Conservation (phyloP, 2,888 invertebrate genomes). For the Troides oblongomaculatus region DNA sequence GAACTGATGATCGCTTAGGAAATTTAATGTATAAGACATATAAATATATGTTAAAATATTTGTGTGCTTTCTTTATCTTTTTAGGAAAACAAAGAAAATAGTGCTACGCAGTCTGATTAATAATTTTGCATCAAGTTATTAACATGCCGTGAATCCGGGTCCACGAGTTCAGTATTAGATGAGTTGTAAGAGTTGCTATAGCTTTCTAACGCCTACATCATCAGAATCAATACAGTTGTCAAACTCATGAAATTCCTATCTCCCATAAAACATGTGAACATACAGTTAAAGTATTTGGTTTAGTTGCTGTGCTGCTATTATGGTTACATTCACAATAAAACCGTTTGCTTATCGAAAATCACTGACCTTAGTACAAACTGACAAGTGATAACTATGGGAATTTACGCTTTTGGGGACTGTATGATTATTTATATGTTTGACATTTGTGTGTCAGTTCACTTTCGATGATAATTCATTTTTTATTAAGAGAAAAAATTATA, state of each 20-base stretch:
- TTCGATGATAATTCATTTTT: constrained; percentile 22
- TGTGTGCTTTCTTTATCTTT: no score
- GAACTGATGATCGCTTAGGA: no score
- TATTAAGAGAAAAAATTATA: background rate
- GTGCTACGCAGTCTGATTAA: no score
- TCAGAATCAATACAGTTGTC: background rate
- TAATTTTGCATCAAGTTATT: background rate
- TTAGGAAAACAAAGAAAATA: no score
- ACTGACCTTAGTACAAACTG: constrained; percentile 58
- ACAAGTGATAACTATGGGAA: constrained; percentile 64
- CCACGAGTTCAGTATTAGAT: no score
- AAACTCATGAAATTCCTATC: background rate
- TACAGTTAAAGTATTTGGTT: constrained; percentile 23
- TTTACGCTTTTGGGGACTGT: constrained; percentile 60
- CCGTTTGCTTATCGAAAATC: constrained; percentile 56
- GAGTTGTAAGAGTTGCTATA: no score
- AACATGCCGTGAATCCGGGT: no score
- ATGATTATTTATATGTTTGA: constrained; percentile 39
- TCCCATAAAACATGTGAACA: constrained; percentile 22
- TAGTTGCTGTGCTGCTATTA: constrained; percentile 28
- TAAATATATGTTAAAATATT: no score
- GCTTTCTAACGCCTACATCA: no score
- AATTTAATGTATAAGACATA: no score
- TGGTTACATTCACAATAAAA: constrained; percentile 37
- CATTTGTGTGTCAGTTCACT: constrained; percentile 19